Evolutionary conservation across 2,113 vertebrate genomes (phyloP).

Genomic region (Bungarus multicinctus): DNA sequence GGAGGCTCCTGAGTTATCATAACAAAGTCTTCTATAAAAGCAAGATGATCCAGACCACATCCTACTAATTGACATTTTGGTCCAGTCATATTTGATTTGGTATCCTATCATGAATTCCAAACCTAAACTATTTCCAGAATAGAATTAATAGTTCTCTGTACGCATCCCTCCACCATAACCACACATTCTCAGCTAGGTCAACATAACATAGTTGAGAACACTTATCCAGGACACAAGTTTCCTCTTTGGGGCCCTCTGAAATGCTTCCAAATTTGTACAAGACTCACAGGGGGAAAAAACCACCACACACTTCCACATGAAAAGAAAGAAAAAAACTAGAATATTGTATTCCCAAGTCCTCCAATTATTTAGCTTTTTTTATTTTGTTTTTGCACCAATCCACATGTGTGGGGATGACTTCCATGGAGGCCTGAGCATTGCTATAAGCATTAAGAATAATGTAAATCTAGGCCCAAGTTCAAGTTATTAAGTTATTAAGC

Average conservation of each 20-base stretch:
- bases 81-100: background rate
- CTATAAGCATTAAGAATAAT: background rate
- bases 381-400: background rate
- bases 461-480: background rate
- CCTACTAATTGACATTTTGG: background rate
- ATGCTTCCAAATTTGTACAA: background rate
- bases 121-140: background rate
- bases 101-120: background rate
- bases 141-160: background rate
- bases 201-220: background rate
- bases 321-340: background rate
- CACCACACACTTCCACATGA: background rate
- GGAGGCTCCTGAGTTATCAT: background rate
- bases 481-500: background rate
- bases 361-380: background rate
- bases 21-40: background rate
- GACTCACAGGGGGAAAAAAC: background rate
- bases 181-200: background rate
- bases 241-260: background rate
- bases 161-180: background rate
- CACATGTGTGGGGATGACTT: background rate
- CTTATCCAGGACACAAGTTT: background rate
- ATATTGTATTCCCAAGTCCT: fast-evolving
- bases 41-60: background rate
- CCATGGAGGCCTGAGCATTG: background rate